Conservation (phyloP, 2,797 vertebrate genomes). For the Gastrophryne carolinensis region DNA sequence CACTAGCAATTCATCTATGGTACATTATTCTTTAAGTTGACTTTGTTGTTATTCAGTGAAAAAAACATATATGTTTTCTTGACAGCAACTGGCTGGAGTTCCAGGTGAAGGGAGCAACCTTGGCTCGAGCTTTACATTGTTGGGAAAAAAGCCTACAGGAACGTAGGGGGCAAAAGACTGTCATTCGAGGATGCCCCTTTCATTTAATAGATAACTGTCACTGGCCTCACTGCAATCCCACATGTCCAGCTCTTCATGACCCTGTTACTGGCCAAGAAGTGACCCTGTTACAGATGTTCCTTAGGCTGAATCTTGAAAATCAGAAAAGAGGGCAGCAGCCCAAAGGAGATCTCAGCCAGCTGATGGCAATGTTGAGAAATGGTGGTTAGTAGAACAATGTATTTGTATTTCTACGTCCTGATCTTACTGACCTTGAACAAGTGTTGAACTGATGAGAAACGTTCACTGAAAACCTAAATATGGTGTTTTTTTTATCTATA, state of each 20-base stretch:
- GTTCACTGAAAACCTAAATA: too few relatives aligned
- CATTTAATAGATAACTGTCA: slow-evolving; percentile 79
- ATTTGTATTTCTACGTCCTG: too few relatives aligned
- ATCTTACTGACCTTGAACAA: too few relatives aligned
- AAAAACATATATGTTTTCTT: neutral
- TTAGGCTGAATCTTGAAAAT: slow-evolving; percentile 76
- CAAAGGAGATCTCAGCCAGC: slow-evolving; percentile 64
- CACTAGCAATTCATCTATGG: too few relatives aligned
- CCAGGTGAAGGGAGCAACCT: slow-evolving; percentile 74
- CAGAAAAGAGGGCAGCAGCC: slow-evolving; percentile 72
- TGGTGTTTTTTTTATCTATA: too few relatives aligned
- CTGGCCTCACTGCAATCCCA: slow-evolving; percentile 82
- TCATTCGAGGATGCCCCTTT: slow-evolving; percentile 76
- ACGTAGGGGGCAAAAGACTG: slow-evolving; percentile 72
- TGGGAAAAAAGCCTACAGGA: slow-evolving; percentile 81
- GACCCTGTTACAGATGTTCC: slow-evolving; percentile 75
- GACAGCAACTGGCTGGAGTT: slow-evolving; percentile 78
- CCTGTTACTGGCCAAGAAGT: slow-evolving; percentile 76
- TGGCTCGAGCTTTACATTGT: slow-evolving; percentile 78
- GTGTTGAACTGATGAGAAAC: too few relatives aligned
- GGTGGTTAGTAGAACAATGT: slow-evolving; percentile 67
- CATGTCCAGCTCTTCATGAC: slow-evolving; percentile 76
- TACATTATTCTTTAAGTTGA: neutral
- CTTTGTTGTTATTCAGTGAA: neutral
- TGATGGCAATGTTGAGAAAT: slow-evolving; percentile 70